These are phyloP conservation scores for Regulus satrapa DNA, from an alignment of 2,113 vertebrate species.

Conservation along the genomic window DNA sequence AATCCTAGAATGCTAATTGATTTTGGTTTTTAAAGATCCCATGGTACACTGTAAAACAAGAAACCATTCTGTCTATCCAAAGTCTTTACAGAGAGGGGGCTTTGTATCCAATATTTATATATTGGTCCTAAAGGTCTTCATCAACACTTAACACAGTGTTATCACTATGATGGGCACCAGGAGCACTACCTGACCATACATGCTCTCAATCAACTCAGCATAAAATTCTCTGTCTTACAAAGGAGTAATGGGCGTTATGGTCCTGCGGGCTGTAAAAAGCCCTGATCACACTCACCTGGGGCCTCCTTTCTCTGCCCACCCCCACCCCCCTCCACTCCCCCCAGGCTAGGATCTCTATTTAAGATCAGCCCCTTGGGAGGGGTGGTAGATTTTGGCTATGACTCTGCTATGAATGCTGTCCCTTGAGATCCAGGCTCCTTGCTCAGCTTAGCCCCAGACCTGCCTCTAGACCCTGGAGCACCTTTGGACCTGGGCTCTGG, in stretches of 20 bases:
- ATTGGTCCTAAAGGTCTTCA: neutral
- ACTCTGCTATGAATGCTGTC: accelerated
- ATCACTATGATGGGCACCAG: neutral
- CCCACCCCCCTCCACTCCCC: too few species aligned
- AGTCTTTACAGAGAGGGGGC: neutral
- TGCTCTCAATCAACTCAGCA: neutral
- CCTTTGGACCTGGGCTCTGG: neutral
- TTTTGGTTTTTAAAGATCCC: neutral
- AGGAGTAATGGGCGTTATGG: neutral
- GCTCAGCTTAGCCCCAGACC: neutral
- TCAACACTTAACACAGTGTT: neutral
- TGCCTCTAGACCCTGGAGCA: accelerated
- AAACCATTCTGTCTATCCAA: neutral
- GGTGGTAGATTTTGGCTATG: accelerated
- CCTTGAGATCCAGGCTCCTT: neutral
- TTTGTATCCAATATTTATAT: neutral
- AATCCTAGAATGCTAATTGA: neutral
- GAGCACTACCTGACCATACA: neutral
- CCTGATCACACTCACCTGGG: neutral
- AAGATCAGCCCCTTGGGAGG: neutral
- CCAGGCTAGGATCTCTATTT: neutral
- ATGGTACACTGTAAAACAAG: neutral
- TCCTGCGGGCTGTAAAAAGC: neutral
- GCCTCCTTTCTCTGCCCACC: too few species aligned
- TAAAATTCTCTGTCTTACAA: neutral